A percentile compares a stretch with the other conserved stretches of the same genome.
Conservation (phyloP, 2,888 invertebrate genomes). For the Galerucella calmariensis region DNA sequence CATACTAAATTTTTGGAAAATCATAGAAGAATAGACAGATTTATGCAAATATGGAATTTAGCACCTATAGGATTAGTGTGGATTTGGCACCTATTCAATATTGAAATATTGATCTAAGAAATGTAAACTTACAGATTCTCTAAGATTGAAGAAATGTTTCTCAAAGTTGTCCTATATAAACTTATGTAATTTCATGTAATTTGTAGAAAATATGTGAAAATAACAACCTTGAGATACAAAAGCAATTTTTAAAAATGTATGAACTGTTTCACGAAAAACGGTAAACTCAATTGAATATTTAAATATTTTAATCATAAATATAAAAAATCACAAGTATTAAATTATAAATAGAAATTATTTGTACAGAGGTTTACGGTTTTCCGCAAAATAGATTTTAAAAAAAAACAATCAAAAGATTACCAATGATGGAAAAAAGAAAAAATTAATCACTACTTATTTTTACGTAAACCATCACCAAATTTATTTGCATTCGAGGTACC, state of each 20-base stretch:
- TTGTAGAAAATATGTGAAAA: background rate
- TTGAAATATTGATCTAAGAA: background rate
- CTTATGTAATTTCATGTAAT: background rate
- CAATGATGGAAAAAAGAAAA: background rate
- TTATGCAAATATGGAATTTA: too few relatives aligned
- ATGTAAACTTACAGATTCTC: constrained; percentile 5
- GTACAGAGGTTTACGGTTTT: background rate
- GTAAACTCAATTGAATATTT: background rate
- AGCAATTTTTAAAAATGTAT: background rate
- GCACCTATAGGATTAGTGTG: too few relatives aligned
- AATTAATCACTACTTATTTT: background rate
- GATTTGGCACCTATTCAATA: too few relatives aligned
- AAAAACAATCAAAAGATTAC: background rate
- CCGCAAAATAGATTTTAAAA: background rate
- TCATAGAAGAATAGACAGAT: background rate
- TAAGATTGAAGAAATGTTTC: background rate
- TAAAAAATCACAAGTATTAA: too few relatives aligned
- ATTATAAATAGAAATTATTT: background rate
- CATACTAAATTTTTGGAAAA: background rate
- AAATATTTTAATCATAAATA: background rate
- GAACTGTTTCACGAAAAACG: background rate
- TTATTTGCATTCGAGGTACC: constrained; percentile 5
- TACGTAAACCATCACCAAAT: constrained; percentile 20
- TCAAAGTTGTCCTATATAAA: background rate
- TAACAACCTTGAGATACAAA: constrained; percentile 8